Evolutionary conservation across 1,140 invertebrate species (phyloP), one percentile per base, ranked within the genome.

Genomic region (Potamilus streckersoni): DNA sequence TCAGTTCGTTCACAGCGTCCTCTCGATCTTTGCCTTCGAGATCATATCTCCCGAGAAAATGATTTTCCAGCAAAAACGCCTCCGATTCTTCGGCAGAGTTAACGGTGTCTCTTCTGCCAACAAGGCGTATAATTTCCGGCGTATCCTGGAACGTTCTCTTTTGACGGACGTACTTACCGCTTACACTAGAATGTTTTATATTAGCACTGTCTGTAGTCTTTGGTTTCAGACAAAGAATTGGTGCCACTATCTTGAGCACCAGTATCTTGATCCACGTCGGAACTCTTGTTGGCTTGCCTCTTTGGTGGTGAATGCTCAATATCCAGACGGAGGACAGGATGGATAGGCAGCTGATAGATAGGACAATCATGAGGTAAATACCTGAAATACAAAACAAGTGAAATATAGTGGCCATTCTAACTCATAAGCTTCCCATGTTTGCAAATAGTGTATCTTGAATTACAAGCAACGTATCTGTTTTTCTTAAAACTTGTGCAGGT

Each of bases 351-450:
- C 83, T 85, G 69, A 83, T 84, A 3, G 86, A 76, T 62, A 87
- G 69, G 13, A 87, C 85, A 49, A 85, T 83, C 83, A 86, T 84
- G 49, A 87, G 80, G 64, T 87, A 87, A 31, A 87, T 87, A 78
- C 83, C 85, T 87, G 81, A 65, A 81, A 81, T 15, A 72, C 14
- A 19, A 77, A 15, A 19, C 0, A 23, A 38, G 11, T 19, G 11
- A 27, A 16, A 64, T 64, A 15, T 38, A 58, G 11, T 12, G 16
- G 0, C 17, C 31, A 17, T 14, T 38, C n/a, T 11, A 12, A 20
- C 38, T 67, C 65, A 67, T 23, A 67, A 8, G 38, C 6, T 49
- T 49, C 38, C 38, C 6, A 8, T 49, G 6, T 49, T 49, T 49
- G 38, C 38, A 49, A 0, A 49, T 49, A 49, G 38, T 49, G 6